phyloP scores from a whole-genome alignment of 2,888 invertebrate genomes.

The Allacma fusca region DNA sequence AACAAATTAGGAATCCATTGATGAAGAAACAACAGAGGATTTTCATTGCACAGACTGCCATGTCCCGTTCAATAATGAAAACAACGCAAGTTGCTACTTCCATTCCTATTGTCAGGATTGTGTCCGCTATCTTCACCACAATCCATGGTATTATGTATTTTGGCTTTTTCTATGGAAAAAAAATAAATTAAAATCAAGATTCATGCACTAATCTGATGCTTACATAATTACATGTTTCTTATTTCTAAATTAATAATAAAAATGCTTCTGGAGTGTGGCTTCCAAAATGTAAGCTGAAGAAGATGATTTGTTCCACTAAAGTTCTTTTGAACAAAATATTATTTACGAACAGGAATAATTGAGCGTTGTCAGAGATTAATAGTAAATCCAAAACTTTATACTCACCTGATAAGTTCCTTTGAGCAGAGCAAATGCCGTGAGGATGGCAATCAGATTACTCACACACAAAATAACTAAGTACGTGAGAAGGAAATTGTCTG shows the following conservation, averaged over 20 bases:
- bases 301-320: too few species aligned
- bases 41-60: background rate
- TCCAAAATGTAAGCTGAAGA: too few species aligned
- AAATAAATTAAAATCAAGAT: too few species aligned
- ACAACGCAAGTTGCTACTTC: background rate
- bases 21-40: background rate
- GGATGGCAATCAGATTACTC: background rate
- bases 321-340: too few species aligned
- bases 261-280: too few species aligned
- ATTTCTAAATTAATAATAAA: too few species aligned
- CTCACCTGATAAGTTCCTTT: background rate
- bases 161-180: background rate
- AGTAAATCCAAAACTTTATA: too few species aligned
- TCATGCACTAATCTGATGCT: too few species aligned
- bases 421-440: background rate
- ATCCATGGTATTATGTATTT: background rate
- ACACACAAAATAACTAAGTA: background rate
- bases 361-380: too few species aligned
- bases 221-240: too few species aligned
- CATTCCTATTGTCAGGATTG: background rate
- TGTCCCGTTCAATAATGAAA: background rate
- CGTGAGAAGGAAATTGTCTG: background rate
- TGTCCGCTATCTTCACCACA: background rate
- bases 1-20: background rate
- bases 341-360: too few species aligned